These are phyloP conservation scores for Calonectris borealis DNA, from an alignment of 2,113 vertebrate species.

Conservation along the genomic window DNA sequence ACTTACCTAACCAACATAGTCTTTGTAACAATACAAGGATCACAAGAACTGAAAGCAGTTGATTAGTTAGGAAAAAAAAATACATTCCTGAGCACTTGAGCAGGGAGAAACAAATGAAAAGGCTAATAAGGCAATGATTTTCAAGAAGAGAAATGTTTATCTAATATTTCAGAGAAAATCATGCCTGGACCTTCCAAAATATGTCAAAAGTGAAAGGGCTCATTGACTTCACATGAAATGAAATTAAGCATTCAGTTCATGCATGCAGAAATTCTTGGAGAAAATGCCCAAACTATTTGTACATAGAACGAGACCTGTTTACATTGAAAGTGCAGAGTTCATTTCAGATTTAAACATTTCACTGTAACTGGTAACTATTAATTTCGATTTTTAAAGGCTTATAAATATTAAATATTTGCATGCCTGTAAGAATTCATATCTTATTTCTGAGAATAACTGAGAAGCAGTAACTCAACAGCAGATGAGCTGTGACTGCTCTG, in stretches of 20 bases:
- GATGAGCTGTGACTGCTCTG: not conserved
- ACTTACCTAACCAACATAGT: not conserved
- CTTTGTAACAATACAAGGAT: not conserved
- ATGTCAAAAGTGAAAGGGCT: not conserved
- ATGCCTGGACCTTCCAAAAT: not conserved
- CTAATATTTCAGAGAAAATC: not conserved
- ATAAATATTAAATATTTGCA: not conserved
- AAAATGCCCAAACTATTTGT: not conserved
- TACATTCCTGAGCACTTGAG: not conserved
- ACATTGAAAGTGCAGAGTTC: not conserved
- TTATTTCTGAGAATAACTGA: conserved; percentile 13
- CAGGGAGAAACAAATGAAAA: conserved; percentile 47
- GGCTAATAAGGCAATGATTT: not conserved
- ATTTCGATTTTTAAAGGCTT: not conserved
- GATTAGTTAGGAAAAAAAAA: not conserved
- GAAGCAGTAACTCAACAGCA: conserved; percentile 36
- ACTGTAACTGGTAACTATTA: not conserved
- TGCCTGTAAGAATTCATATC: not conserved
- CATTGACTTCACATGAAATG: not conserved
- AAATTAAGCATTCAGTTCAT: not conserved
- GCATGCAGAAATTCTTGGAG: not conserved
- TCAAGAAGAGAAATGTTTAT: not conserved
- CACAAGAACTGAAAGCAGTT: not conserved
- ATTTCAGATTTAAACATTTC: not conserved
- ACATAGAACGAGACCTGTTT: not conserved